A percentile compares a stretch with the other conserved stretches of the same genome.
phyloP scores from a whole-genome alignment of 2,797 vertebrate species.

The Catamblyrhynchus diadema region DNA sequence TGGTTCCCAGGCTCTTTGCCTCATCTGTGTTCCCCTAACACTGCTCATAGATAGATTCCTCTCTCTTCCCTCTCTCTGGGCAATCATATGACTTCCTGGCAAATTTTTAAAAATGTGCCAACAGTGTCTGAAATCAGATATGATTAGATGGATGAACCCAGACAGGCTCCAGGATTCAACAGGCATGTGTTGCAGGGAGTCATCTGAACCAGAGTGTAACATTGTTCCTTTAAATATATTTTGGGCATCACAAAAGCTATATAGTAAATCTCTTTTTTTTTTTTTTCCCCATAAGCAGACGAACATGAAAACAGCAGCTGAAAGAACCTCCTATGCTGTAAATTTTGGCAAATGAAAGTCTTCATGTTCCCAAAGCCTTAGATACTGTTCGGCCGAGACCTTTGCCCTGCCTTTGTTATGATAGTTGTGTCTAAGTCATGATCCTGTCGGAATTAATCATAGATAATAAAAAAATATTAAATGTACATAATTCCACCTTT shows the following conservation, averaged over 20 bases:
- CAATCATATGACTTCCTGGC: neutral
- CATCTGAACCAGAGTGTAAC: neutral
- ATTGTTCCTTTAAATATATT: neutral
- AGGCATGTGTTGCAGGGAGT: neutral
- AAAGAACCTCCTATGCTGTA: neutral
- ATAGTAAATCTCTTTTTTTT: neutral
- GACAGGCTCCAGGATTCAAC: neutral
- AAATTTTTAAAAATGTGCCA: neutral
- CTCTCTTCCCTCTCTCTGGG: neutral
- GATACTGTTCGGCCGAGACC: neutral
- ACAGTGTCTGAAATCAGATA: neutral
- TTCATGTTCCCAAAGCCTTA: neutral
- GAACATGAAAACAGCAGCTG: neutral
- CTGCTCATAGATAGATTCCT: neutral
- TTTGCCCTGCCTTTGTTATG: neutral
- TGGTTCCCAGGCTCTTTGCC: neutral
- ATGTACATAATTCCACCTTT: slow-evolving; percentile 17
- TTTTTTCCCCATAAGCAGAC: neutral
- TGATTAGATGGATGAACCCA: neutral
- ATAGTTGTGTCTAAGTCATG: neutral
- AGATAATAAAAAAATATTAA: slow-evolving; percentile 24
- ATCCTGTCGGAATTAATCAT: slow-evolving; percentile 30
- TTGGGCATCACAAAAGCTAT: neutral
- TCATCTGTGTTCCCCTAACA: neutral
- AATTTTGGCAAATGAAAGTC: neutral